A percentile compares a stretch with the other conserved stretches of the same genome.
phyloP scores from a whole-genome alignment of 2,888 invertebrate species.

The Thereva nobilitata region DNA sequence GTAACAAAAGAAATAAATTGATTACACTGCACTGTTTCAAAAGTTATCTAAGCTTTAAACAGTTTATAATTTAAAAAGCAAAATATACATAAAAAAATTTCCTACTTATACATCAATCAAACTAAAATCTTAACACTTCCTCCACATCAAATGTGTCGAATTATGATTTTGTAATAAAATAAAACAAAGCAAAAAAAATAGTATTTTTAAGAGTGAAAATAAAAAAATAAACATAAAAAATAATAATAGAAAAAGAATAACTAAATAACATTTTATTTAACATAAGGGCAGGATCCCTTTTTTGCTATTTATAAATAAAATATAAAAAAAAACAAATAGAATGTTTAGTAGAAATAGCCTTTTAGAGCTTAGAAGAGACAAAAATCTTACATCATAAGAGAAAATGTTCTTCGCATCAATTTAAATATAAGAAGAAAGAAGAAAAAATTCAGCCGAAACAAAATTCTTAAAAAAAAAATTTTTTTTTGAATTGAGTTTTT shows the following conservation, averaged over 20 bases:
- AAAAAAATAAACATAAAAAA: too few relatives aligned
- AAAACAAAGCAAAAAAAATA: too few relatives aligned
- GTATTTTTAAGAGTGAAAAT: too few relatives aligned
- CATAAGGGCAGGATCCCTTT: slow-evolving; percentile 42
- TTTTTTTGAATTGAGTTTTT: background rate
- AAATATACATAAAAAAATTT: too few relatives aligned
- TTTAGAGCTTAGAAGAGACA: slow-evolving; percentile 24
- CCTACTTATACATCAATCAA: too few relatives aligned
- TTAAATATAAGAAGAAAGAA: slow-evolving; percentile 17
- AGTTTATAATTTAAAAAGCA: too few relatives aligned
- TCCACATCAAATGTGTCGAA: too few relatives aligned
- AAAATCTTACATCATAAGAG: slow-evolving; percentile 24
- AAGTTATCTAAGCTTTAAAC: too few relatives aligned
- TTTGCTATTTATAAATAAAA: slow-evolving; percentile 41
- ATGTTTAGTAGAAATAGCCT: slow-evolving; percentile 37
- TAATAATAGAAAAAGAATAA: background rate
- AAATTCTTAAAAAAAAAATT: background rate
- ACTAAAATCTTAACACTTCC: too few relatives aligned
- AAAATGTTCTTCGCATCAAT: slow-evolving; percentile 22
- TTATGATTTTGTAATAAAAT: too few relatives aligned
- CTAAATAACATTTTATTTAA: slow-evolving; percentile 38
- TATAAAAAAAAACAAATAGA: slow-evolving; percentile 7
- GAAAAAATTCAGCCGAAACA: slow-evolving; percentile 3
- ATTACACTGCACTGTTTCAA: too few relatives aligned
- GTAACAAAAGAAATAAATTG: too few relatives aligned